Evolutionary conservation across 2,797 vertebrate species (phyloP).

Genomic region (Alcedo atthis): DNA sequence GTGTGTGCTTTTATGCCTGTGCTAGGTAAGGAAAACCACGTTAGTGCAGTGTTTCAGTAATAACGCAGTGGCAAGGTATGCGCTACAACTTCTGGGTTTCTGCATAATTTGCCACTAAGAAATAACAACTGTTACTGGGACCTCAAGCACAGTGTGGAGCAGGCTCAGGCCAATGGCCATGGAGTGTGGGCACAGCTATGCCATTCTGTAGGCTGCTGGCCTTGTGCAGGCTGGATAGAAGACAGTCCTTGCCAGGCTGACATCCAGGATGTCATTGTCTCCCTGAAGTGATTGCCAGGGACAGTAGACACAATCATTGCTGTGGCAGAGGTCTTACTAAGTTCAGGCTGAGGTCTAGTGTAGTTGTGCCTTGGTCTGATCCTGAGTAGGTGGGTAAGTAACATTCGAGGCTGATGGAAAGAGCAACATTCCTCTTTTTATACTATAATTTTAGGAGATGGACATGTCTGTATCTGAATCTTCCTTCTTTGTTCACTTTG

Average conservation of each 20-base stretch:
- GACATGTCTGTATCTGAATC: neutral
- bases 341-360: neutral
- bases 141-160: rapidly evolving
- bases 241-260: neutral
- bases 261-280: neutral
- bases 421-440: neutral
- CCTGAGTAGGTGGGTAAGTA: neutral
- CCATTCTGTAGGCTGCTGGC: neutral
- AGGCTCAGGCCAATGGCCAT: rapidly evolving
- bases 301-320: neutral
- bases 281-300: no score
- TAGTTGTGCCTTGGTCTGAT: neutral
- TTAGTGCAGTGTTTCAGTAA: neutral
- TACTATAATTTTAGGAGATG: neutral
- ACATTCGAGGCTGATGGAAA: neutral
- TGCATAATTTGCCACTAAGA: neutral
- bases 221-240: neutral
- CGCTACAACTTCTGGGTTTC: neutral
- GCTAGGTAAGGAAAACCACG: neutral
- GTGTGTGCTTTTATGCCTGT: neutral
- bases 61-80: neutral
- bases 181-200: rapidly evolving
- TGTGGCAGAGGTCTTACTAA: neutral
- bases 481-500: neutral
- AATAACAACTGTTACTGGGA: neutral